Percentiles rank a stretch among this genome's conserved stretches.
Conservation (phyloP, 1,140 invertebrate species). For the Heterodera carotae region DNA sequence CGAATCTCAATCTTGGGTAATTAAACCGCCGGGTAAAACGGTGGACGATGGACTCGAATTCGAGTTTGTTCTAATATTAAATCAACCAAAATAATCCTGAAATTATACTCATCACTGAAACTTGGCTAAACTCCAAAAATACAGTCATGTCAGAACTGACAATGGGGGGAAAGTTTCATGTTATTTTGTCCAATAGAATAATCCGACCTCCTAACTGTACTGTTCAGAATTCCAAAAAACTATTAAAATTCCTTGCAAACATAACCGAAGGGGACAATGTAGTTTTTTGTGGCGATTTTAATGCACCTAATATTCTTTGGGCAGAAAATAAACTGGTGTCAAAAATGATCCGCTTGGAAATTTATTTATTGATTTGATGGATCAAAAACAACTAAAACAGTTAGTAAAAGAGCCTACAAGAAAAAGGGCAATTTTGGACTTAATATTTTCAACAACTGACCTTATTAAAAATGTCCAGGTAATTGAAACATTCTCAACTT, state of each 20-base stretch:
- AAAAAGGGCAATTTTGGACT: not conserved
- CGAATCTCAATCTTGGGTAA: too few species aligned
- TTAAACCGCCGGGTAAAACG: too few species aligned
- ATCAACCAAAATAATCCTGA: constrained; percentile 12
- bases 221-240: constrained; percentile 2
- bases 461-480: not conserved
- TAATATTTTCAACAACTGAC: not conserved
- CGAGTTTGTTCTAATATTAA: too few species aligned
- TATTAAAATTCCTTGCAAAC: not conserved
- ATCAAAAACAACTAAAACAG: constrained; percentile 13
- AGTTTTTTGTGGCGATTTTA: not conserved
- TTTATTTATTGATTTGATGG: constrained; percentile 7
- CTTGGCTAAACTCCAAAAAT: constrained; percentile 6
- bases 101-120: constrained; percentile 5
- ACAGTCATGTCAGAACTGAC: not conserved
- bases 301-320: not conserved
- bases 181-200: not conserved
- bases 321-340: not conserved
- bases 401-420: constrained; percentile 4
- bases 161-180: not conserved
- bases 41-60: too few species aligned
- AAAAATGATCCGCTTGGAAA: not conserved
- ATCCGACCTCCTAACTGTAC: not conserved
- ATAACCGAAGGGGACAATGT: not conserved
- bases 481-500: constrained; percentile 10